Evolutionary conservation across 2,888 invertebrate species (phyloP), one percentile per base, ranked within the genome.

Genomic region (Synanthedon myopaeformis): DNA sequence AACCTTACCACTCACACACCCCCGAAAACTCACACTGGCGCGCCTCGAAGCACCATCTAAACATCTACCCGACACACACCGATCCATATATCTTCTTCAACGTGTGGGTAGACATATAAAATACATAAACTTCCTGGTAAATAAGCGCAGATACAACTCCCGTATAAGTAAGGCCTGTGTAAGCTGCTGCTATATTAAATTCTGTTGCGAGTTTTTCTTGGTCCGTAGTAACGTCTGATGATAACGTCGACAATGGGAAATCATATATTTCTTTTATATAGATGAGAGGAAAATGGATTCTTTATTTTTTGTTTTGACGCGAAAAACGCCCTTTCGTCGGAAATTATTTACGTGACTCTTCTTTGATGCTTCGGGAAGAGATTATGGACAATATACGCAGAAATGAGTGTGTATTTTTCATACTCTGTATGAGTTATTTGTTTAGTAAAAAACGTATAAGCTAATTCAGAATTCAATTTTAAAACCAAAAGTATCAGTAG

Each of bases 41-140:
- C 53, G 55, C 58, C 58, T 58, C 57, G 60, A 65, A 70, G 52
- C 64, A 70, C 64, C 67, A 66, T 72, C 71, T 69, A 70, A 72
- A 79, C 82, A 76, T 74, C 72, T 75, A 69, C 53, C 59, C 51
- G 49, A 59, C 61, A 59, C 56, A 57, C 55, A 55, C 53, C 49
- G 60, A 61, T 62, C 64, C 61, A 69, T 67, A 70, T 67, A 66
- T 70, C 69, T 66, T 64, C 62, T 59, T 59, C 62, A 41, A n/a
- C 49, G 58, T 71, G 74, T 76, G 76, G 68, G 75, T 67, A 72
- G 68, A 70, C 68, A 70, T 68, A 75, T 73, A 75, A 76, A 77
- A 77, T 74, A 80, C 74, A 86, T 82, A 82, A 81, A 82, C 82
- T 82, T 82, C 82, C 82, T 76, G 78, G 83, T 84, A 86, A 86